A percentile compares a stretch with the other conserved stretches of the same genome.
phyloP scores from a whole-genome alignment of 2,797 vertebrate species.

The Nasua narica region DNA sequence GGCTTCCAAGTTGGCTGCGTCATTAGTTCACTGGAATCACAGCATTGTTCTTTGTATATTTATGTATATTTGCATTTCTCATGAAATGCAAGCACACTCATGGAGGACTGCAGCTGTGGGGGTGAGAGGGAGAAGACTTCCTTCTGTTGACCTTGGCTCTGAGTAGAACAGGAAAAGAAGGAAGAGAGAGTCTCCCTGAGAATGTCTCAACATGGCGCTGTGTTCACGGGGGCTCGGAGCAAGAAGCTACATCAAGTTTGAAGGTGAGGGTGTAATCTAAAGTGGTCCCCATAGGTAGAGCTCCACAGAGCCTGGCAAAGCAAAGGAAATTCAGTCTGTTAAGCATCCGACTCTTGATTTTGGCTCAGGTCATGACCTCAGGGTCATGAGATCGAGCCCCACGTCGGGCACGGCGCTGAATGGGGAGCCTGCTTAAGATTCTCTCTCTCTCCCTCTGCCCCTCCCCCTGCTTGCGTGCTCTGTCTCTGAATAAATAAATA shows the following conservation, averaged over 20 bases:
- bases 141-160: background rate
- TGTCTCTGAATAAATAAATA: background rate
- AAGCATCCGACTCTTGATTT: background rate
- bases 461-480: background rate
- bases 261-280: background rate
- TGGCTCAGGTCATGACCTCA: background rate
- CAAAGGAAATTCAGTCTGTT: background rate
- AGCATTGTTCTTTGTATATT: background rate
- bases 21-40: background rate
- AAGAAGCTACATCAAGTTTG: background rate
- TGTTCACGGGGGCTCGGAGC: background rate
- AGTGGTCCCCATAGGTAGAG: background rate
- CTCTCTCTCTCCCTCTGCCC: background rate
- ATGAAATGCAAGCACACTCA: background rate
- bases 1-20: background rate
- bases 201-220: background rate
- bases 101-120: background rate
- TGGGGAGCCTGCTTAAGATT: background rate
- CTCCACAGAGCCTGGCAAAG: background rate
- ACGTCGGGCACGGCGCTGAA: background rate
- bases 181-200: background rate
- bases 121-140: background rate
- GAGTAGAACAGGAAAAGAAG: background rate
- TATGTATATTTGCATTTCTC: background rate
- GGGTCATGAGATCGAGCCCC: background rate